A percentile compares a stretch with the other conserved stretches of the same genome.
phyloP scores from a whole-genome alignment of 2,113 vertebrate species.

The Caretta caretta region DNA sequence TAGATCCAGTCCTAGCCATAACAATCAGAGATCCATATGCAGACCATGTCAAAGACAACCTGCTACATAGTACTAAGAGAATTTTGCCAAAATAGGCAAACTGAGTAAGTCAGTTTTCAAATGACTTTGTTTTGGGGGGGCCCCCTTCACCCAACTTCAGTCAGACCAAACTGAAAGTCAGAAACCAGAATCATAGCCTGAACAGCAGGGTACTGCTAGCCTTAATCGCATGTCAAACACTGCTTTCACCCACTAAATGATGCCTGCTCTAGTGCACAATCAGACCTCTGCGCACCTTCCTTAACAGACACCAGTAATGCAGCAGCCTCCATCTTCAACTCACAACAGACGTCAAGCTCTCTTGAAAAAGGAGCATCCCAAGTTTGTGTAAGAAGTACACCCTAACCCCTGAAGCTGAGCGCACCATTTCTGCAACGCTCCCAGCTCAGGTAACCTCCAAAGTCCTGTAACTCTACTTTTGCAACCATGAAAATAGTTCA shows the following conservation, averaged over 20 bases:
- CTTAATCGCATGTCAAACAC: background rate
- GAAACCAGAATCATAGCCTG: background rate
- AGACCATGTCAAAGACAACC: background rate
- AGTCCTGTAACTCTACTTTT: background rate
- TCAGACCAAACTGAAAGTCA: background rate
- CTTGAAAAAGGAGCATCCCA: background rate
- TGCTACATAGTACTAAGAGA: background rate
- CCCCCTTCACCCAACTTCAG: background rate
- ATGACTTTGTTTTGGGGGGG: background rate
- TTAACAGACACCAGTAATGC: background rate
- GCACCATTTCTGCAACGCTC: background rate
- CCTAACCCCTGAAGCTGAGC: background rate
- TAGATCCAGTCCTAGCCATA: background rate
- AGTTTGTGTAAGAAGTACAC: background rate
- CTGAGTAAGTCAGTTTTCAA: background rate
- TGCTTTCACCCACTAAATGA: background rate
- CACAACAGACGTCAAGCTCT: background rate
- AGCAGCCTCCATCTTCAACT: background rate
- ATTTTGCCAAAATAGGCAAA: background rate
- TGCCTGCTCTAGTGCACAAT: background rate
- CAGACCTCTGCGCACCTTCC: background rate
- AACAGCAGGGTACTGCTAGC: background rate
- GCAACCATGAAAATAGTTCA: background rate
- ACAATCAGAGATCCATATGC: fast-evolving
- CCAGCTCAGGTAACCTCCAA: background rate